Conservation (phyloP, 2,113 vertebrate species). For the Trogon surrucura region DNA sequence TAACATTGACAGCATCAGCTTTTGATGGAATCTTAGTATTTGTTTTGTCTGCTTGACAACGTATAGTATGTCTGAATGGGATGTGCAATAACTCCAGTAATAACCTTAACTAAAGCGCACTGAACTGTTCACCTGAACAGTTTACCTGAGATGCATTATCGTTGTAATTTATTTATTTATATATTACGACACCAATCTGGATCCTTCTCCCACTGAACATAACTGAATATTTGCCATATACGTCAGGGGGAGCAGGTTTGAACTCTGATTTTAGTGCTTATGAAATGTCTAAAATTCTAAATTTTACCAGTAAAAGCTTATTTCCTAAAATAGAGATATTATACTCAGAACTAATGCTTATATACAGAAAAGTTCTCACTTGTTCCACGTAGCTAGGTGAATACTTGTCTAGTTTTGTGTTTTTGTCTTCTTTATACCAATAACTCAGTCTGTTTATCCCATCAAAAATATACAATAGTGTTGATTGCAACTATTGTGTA, state of each 20-base stretch:
- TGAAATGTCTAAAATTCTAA: conserved; percentile 70
- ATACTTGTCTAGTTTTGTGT: conserved; percentile 74
- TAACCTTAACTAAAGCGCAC: conserved; percentile 68
- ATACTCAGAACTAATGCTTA: conserved; percentile 70
- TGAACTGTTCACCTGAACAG: conserved; percentile 75
- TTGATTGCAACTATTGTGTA: conserved; percentile 71
- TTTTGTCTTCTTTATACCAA: conserved; percentile 71
- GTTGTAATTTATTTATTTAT: conserved; percentile 77
- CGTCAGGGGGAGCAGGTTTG: conserved; percentile 45
- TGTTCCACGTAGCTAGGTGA: conserved; percentile 68
- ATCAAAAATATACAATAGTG: conserved; percentile 74
- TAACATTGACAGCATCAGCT: conserved; percentile 70
- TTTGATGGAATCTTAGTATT: conserved; percentile 67
- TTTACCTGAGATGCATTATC: conserved; percentile 67
- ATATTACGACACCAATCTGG: conserved; percentile 70
- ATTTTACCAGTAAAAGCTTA: conserved; percentile 72
- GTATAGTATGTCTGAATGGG: conserved; percentile 74
- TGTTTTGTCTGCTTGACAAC: conserved; percentile 69
- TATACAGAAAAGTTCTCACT: conserved; percentile 68
- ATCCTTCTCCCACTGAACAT: conserved; percentile 43
- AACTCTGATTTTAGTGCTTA: conserved; percentile 49
- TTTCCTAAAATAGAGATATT: conserved; percentile 76
- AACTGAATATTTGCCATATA: conserved; percentile 59
- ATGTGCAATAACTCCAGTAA: conserved; percentile 82
- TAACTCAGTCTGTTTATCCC: conserved; percentile 61